phyloP scores from a whole-genome alignment of 2,113 vertebrate genomes.

The Sarotherodon lohbergeri region DNA sequence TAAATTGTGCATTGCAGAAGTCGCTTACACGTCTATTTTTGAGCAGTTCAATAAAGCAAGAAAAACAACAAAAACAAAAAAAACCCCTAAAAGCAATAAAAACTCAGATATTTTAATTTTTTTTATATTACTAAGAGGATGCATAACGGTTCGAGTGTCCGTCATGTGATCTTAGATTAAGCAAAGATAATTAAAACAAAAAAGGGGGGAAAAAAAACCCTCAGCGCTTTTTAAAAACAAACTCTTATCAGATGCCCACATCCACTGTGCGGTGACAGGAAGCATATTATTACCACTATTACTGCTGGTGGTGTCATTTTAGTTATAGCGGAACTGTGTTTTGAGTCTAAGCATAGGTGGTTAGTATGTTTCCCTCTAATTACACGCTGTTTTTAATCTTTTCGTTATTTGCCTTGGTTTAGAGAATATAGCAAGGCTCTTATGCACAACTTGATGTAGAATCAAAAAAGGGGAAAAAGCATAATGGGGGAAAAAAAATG shows the following conservation, averaged over 20 bases:
- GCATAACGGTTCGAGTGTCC: neutral
- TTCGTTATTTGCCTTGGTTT: neutral
- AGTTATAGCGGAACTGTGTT: neutral
- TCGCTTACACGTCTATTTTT: neutral
- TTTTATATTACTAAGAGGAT: neutral
- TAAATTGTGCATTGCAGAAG: neutral
- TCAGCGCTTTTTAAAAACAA: neutral
- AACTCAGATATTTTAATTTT: neutral
- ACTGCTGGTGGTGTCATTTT: neutral
- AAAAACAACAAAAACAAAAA: neutral
- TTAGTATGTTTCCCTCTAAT: neutral
- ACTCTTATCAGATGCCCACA: constrained; percentile 16
- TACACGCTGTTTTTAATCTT: neutral
- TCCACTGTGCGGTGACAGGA: neutral
- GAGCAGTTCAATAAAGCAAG: neutral
- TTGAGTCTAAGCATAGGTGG: neutral
- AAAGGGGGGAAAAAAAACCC: neutral
- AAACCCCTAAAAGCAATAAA: neutral
- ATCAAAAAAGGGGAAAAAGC: neutral
- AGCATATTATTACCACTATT: neutral
- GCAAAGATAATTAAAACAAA: neutral
- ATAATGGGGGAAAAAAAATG: neutral
- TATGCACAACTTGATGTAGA: neutral
- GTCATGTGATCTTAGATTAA: neutral
- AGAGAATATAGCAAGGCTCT: neutral